Evolutionary conservation across 2,888 invertebrate genomes (phyloP).

Genomic region (Tetramorium bicarinatum): DNA sequence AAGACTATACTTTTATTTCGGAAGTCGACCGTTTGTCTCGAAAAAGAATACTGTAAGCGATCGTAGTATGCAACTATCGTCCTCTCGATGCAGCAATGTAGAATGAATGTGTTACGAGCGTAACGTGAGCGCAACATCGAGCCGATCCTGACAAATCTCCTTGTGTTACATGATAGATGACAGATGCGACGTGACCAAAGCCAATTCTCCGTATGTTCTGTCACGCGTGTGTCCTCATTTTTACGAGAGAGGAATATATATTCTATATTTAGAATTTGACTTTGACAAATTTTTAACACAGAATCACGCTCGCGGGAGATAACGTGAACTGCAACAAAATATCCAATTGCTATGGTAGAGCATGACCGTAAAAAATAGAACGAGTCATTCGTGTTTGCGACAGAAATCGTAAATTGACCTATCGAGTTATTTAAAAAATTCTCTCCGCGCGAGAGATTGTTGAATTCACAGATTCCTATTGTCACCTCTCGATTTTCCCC

Average conservation of each 20-base stretch:
- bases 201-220: conserved; percentile 53
- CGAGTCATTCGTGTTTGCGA: conserved; percentile 21
- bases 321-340: conserved; percentile 24
- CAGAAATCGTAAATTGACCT: conserved; percentile 45
- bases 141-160: conserved; percentile 61
- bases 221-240: conserved; percentile 32
- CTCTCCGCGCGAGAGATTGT: conserved; percentile 15
- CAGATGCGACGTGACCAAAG: conserved; percentile 51
- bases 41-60: conserved; percentile 39
- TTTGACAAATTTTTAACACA: conserved; percentile 46
- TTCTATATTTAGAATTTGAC: conserved; percentile 31
- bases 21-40: conserved; percentile 5
- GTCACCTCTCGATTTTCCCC: conserved; percentile 17
- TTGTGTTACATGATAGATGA: conserved; percentile 54
- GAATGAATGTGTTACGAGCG: conserved; percentile 38
- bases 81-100: not conserved
- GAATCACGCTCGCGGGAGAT: not conserved
- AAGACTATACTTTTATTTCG: not conserved
- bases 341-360: conserved; percentile 10
- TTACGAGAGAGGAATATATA: conserved; percentile 20
- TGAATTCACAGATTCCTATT: conserved; percentile 30
- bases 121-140: conserved; percentile 41
- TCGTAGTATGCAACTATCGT: conserved; percentile 39
- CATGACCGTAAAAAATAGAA: conserved; percentile 25
- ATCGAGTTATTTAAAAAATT: conserved; percentile 51